Evolutionary conservation across 2,888 invertebrate species (phyloP).

Genomic region (Beris morrisii): DNA sequence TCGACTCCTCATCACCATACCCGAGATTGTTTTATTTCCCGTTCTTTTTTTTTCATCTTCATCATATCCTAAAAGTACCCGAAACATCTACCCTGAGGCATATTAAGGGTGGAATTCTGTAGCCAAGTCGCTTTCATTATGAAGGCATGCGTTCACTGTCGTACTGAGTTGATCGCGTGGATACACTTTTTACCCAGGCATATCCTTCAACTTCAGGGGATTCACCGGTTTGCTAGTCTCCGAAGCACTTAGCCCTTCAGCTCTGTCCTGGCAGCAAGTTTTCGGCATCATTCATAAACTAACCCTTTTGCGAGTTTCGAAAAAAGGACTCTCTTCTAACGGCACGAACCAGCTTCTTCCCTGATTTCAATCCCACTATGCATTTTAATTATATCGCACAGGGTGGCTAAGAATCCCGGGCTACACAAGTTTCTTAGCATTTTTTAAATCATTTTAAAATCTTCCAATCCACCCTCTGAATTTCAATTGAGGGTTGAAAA

Average conservation of each 20-base stretch:
- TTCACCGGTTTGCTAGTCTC: background rate
- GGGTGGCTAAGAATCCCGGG: background rate
- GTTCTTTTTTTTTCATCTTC: slow-evolving; percentile 4
- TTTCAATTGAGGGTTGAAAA: slow-evolving; percentile 16
- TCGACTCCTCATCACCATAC: background rate
- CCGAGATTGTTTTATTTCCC: slow-evolving; percentile 6
- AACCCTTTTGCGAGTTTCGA: slow-evolving; percentile 10
- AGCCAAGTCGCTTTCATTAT: slow-evolving; percentile 19
- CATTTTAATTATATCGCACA: background rate
- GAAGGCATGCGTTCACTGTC: slow-evolving; percentile 13
- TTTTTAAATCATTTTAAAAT: background rate
- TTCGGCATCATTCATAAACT: background rate
- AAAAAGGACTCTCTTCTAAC: too few relatives aligned
- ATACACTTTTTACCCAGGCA: slow-evolving; percentile 3
- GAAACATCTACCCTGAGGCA: slow-evolving; percentile 13
- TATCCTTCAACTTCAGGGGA: slow-evolving; percentile 13
- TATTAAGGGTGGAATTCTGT: slow-evolving; percentile 28
- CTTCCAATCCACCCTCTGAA: slow-evolving; percentile 5
- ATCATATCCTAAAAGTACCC: background rate
- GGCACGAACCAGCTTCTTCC: too few relatives aligned
- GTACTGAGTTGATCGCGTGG: slow-evolving; percentile 25
- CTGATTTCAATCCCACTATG: background rate
- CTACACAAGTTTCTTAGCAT: background rate
- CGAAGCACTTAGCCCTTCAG: too few relatives aligned
- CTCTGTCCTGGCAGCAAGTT: background rate